A percentile compares a stretch with the other conserved stretches of the same genome.
These are phyloP conservation scores for Microctonus hyperodae DNA, from an alignment of 2,888 invertebrate species.

Conservation along the genomic window DNA sequence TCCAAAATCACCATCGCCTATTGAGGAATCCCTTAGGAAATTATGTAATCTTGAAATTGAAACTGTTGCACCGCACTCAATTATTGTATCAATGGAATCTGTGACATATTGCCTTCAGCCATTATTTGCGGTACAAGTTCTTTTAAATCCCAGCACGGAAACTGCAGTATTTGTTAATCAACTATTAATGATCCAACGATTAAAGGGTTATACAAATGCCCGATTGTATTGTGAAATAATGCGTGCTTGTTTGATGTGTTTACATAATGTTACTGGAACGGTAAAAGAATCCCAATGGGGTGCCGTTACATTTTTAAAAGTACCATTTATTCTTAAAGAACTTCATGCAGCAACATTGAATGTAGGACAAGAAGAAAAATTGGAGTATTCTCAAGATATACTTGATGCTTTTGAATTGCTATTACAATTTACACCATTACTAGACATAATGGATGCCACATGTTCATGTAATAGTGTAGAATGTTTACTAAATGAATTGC, in stretches of 20 bases:
- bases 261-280: conserved; percentile 85
- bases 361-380: conserved; percentile 64
- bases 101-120: conserved; percentile 81
- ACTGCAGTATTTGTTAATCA: conserved; percentile 83
- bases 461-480: conserved; percentile 89
- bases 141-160: conserved; percentile 85
- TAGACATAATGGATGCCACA: conserved; percentile 89
- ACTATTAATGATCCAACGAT: conserved; percentile 81
- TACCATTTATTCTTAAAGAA: conserved; percentile 81
- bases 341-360: conserved; percentile 69
- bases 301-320: conserved; percentile 91
- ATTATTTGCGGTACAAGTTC: conserved; percentile 82
- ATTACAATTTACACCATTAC: conserved; percentile 81
- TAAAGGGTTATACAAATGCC: conserved; percentile 83
- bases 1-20: conserved; percentile 67
- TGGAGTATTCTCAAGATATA: conserved; percentile 77
- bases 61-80: conserved; percentile 65
- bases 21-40: conserved; percentile 70
- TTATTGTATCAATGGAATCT: conserved; percentile 69
- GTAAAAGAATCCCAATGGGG: conserved; percentile 92
- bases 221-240: conserved; percentile 89
- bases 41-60: conserved; percentile 71
- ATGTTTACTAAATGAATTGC: conserved; percentile 82
- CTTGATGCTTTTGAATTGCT: conserved; percentile 85
- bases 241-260: conserved; percentile 86